Conservation (phyloP, 64 coral and sea anemone genomes). For the Montipora foliosa region DNA sequence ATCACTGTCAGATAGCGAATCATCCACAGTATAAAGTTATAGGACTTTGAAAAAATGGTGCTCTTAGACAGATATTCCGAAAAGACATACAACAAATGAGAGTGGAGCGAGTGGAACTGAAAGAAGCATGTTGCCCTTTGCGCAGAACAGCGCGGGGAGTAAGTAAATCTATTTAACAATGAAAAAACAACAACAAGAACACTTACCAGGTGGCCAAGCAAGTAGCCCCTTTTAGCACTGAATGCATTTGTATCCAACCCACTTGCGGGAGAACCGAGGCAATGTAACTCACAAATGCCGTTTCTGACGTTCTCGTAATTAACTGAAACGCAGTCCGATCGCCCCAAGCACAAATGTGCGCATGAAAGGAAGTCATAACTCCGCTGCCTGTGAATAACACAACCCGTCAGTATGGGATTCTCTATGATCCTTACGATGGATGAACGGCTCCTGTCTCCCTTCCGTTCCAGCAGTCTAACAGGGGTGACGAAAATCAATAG, state of each 20-base stretch:
- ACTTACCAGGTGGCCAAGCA: conserved; percentile 35
- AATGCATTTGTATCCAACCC: not conserved
- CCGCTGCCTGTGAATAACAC: conserved; percentile 27
- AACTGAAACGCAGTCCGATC: conserved; percentile 18
- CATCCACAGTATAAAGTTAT: too few relatives aligned
- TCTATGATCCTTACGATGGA: conserved; percentile 12
- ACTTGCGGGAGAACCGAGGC: not conserved
- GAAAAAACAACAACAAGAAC: too few relatives aligned
- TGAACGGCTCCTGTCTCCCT: not conserved
- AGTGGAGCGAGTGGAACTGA: too few relatives aligned
- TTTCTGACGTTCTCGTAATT: conserved; percentile 50
- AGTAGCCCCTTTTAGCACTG: not conserved
- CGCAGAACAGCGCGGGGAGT: too few relatives aligned
- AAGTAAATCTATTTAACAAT: too few relatives aligned
- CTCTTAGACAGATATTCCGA: too few relatives aligned
- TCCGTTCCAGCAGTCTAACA: not conserved
- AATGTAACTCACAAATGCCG: conserved; percentile 49
- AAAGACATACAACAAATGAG: too few relatives aligned
- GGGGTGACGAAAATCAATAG: not conserved
- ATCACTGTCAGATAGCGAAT: too few relatives aligned
- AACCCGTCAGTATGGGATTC: not conserved
- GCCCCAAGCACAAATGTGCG: conserved; percentile 58
- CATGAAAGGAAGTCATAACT: conserved; percentile 51
- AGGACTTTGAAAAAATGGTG: too few relatives aligned
- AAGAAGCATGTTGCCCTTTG: too few relatives aligned